phyloP scores from a whole-genome alignment of 1,140 invertebrate species.

The Ladona fulva region DNA sequence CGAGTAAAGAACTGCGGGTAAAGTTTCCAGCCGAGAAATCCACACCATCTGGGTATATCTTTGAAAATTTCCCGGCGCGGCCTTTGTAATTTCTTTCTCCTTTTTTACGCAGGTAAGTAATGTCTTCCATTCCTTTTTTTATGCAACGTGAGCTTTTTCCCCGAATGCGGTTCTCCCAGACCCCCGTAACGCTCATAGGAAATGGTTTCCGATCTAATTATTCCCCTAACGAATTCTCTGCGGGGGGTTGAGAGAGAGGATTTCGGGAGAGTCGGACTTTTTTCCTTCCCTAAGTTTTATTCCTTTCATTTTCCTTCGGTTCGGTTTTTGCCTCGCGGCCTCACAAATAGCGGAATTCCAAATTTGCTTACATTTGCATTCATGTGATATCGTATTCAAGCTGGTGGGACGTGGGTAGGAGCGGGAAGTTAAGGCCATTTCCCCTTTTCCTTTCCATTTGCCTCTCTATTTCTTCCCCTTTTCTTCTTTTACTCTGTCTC shows the following conservation, averaged over 20 bases:
- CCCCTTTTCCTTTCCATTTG: background rate
- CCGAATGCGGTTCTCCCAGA: too few relatives aligned
- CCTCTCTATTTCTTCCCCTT: background rate
- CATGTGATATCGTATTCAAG: conserved; percentile 9
- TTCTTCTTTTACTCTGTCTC: background rate
- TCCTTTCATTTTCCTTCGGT: background rate
- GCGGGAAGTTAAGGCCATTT: background rate
- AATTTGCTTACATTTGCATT: conserved; percentile 10
- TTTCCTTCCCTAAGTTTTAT: background rate
- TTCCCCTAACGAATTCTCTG: background rate
- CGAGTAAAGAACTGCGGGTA: too few relatives aligned
- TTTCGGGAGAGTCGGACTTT: background rate
- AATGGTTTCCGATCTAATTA: background rate
- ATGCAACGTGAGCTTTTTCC: too few relatives aligned
- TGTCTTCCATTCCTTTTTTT: too few relatives aligned
- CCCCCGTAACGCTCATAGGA: background rate
- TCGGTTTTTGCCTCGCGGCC: background rate
- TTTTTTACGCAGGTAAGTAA: too few relatives aligned
- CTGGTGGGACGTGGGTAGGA: background rate
- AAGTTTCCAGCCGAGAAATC: too few relatives aligned
- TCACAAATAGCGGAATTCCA: conserved; percentile 5
- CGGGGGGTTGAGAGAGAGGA: background rate
- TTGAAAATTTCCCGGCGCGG: too few relatives aligned
- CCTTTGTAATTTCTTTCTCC: too few relatives aligned
- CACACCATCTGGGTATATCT: too few relatives aligned